These are phyloP conservation scores for Apis florea DNA, from an alignment of 1,140 invertebrate genomes.

Conservation along the genomic window DNA sequence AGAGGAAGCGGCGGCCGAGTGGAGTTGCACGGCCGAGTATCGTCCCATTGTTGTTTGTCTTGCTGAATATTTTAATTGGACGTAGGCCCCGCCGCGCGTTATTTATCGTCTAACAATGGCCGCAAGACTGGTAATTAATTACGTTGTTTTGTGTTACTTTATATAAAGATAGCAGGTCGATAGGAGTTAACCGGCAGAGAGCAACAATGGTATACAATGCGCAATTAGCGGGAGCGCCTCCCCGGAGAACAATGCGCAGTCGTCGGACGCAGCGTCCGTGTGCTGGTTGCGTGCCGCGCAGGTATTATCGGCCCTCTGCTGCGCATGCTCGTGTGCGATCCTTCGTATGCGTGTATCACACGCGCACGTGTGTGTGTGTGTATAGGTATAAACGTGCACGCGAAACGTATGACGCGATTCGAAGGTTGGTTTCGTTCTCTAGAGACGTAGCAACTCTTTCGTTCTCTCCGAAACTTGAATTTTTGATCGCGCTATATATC, in stretches of 20 bases:
- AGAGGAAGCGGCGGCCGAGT: constrained; percentile 37
- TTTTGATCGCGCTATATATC: constrained; percentile 8
- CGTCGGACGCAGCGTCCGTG: constrained; percentile 61
- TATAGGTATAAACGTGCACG: neutral
- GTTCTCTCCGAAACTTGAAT: constrained; percentile 30
- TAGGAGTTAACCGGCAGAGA: constrained; percentile 75
- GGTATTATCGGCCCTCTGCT: constrained; percentile 55
- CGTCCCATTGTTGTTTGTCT: constrained; percentile 80
- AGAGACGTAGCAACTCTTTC: constrained; percentile 36
- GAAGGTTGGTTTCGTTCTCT: neutral
- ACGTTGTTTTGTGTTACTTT: constrained; percentile 80
- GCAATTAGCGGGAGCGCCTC: constrained; percentile 76
- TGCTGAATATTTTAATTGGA: constrained; percentile 81
- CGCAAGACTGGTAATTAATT: constrained; percentile 80
- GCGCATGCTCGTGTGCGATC: constrained; percentile 39
- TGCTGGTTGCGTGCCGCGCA: constrained; percentile 64
- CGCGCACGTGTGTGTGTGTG: too few relatives aligned
- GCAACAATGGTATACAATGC: constrained; percentile 78
- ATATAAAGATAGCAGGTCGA: constrained; percentile 80
- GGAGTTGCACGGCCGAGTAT: constrained; percentile 51
- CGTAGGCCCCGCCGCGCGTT: constrained; percentile 68
- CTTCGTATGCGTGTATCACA: neutral
- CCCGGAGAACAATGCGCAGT: constrained; percentile 74
- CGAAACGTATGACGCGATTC: neutral
- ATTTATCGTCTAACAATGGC: constrained; percentile 80